These are phyloP conservation scores for Caenorhabditis sulstoni DNA, from an alignment of 2,888 invertebrate species.

Conservation along the genomic window DNA sequence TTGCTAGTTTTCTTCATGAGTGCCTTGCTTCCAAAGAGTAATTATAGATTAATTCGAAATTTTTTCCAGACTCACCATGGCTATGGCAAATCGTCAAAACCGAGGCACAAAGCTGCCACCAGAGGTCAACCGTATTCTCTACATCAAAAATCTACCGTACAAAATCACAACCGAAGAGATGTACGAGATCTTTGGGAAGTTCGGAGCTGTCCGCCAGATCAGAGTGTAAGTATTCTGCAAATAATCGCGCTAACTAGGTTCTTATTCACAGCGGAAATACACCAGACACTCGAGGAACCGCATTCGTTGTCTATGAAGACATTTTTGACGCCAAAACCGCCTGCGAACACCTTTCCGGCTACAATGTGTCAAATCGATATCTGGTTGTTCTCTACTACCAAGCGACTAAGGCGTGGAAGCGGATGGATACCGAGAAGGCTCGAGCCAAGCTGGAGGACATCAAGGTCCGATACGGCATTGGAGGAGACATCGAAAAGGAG, in stretches of 20 bases:
- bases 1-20: neutral
- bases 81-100: conserved; percentile 76
- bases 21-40: too few species aligned
- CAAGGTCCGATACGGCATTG: conserved; percentile 83
- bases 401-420: conserved; percentile 82
- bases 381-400: conserved; percentile 99
- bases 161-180: conserved; percentile 99
- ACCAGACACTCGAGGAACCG: conserved; percentile 97
- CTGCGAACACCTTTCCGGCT: conserved; percentile 98
- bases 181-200: conserved; percentile 99
- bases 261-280: conserved; percentile 89
- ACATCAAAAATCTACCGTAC: conserved; percentile 96
- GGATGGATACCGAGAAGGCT: conserved; percentile 83
- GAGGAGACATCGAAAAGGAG: conserved; percentile 80
- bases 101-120: conserved; percentile 90
- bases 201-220: conserved; percentile 98
- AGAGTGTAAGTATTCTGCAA: conserved; percentile 88
- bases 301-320: conserved; percentile 99
- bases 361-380: conserved; percentile 98
- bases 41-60: too few species aligned
- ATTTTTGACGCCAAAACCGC: conserved; percentile 99
- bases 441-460: conserved; percentile 83
- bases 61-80: conserved; percentile 63
- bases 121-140: conserved; percentile 94
- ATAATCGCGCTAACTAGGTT: neutral